Conservation (phyloP, 92 coral and sea anemone species). For the Phenganax marumi region DNA sequence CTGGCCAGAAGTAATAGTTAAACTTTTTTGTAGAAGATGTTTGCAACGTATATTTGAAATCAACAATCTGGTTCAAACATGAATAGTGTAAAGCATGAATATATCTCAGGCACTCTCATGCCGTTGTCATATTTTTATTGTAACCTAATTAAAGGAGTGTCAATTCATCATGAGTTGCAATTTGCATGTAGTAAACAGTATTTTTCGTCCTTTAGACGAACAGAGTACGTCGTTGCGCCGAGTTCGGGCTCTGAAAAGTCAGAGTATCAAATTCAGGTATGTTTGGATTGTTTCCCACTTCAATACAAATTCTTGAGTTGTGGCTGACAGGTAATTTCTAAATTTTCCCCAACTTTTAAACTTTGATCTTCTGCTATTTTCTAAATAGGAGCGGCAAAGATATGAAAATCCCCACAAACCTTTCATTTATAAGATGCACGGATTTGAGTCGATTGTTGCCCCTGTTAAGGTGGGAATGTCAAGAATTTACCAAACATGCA, state of each 20-base stretch:
- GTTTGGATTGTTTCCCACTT: conserved; percentile 3
- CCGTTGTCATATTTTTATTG: too few species aligned
- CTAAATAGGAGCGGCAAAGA: conserved; percentile 68
- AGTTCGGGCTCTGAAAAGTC: conserved; percentile 81
- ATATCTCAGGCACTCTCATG: too few species aligned
- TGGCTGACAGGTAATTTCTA: neutral
- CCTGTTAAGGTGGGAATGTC: conserved; percentile 81
- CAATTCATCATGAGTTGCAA: too few species aligned
- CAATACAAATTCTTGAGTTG: neutral
- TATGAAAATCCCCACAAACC: conserved; percentile 96
- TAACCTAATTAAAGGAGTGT: too few species aligned
- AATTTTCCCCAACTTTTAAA: neutral
- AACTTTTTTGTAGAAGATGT: neutral
- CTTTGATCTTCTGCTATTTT: neutral
- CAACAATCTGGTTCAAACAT: too few species aligned
- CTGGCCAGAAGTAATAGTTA: neutral
- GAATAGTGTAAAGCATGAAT: too few species aligned
- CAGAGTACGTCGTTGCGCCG: conserved; percentile 87
- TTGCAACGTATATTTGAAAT: too few species aligned
- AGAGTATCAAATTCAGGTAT: conserved; percentile 68
- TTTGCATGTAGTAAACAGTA: neutral
- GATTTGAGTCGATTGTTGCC: conserved; percentile 96
- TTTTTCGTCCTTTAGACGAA: conserved; percentile 57
- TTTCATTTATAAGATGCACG: conserved; percentile 84
- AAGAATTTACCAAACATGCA: neutral